A percentile compares a stretch with the other conserved stretches of the same genome.
These are phyloP conservation scores for Hirudo medicinalis DNA, from an alignment of 1,140 invertebrate species.

Conservation along the genomic window DNA sequence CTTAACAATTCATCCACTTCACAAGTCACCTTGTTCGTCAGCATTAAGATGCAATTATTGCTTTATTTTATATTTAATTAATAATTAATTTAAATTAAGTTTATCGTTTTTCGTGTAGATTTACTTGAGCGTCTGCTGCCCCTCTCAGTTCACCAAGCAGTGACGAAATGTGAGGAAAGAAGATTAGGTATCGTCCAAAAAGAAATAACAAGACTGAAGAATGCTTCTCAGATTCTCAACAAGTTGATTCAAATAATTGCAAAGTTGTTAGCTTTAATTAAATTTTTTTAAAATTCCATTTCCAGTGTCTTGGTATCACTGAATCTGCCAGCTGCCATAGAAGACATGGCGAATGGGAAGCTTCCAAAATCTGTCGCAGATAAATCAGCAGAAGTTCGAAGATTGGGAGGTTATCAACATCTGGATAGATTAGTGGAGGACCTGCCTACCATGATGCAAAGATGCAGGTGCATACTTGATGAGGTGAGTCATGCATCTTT, in stretches of 20 bases:
- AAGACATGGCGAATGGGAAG: constrained; percentile 61
- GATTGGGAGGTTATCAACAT: constrained; percentile 39
- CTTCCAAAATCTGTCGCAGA: constrained; percentile 76
- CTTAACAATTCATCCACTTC: too few relatives aligned
- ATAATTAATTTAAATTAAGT: neutral
- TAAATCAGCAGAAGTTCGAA: constrained; percentile 55
- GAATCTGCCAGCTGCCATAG: constrained; percentile 88
- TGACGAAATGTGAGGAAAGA: constrained; percentile 66
- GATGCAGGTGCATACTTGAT: constrained; percentile 87
- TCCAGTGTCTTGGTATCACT: constrained; percentile 73
- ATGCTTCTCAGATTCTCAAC: constrained; percentile 78
- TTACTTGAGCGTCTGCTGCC: constrained; percentile 76
- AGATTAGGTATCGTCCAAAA: constrained; percentile 62
- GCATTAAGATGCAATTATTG: too few relatives aligned
- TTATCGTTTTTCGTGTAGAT: constrained; percentile 44
- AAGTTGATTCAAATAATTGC: constrained; percentile 44
- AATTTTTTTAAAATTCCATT: neutral
- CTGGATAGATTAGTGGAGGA: constrained; percentile 55
- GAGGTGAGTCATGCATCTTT: constrained; percentile 50
- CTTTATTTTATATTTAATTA: too few relatives aligned
- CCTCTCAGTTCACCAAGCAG: constrained; percentile 71
- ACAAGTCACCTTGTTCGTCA: too few relatives aligned
- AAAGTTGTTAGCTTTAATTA: neutral
- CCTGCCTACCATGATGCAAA: constrained; percentile 70
- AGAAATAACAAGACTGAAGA: constrained; percentile 62